Percentiles rank a stretch among this genome's conserved stretches.
Evolutionary conservation across 2,797 vertebrate species (phyloP).

Genomic region (Ambastaia sidthimunki): DNA sequence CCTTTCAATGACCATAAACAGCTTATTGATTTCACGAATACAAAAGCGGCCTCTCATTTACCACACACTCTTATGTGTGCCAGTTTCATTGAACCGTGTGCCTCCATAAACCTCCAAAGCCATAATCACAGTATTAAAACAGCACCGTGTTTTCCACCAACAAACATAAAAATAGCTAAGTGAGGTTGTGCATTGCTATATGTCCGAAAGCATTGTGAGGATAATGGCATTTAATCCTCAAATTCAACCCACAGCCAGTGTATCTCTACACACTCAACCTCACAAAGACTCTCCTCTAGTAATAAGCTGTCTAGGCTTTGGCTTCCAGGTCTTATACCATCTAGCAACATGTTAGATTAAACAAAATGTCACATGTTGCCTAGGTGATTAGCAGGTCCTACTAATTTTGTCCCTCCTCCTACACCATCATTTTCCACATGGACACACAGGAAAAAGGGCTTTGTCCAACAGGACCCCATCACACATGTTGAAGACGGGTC

Average conservation of each 20-base stretch:
- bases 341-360: slow-evolving; percentile 79
- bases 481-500: slow-evolving; percentile 75
- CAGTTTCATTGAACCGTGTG: slow-evolving; percentile 35
- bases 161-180: slow-evolving; percentile 57
- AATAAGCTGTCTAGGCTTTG: slow-evolving; percentile 69
- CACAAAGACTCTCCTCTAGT: slow-evolving; percentile 72
- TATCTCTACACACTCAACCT: slow-evolving; percentile 52
- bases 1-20: slow-evolving; percentile 72
- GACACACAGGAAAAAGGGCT: slow-evolving; percentile 79
- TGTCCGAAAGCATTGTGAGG: slow-evolving; percentile 65
- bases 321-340: slow-evolving; percentile 65
- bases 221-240: slow-evolving; percentile 73
- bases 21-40: slow-evolving; percentile 73
- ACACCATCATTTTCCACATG: slow-evolving; percentile 83
- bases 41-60: slow-evolving; percentile 58
- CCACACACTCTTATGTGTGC: slow-evolving; percentile 19
- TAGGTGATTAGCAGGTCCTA: slow-evolving; percentile 81
- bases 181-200: slow-evolving; percentile 61
- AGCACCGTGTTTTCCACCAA: slow-evolving; percentile 50
- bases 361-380: slow-evolving; percentile 81
- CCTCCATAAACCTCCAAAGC: slow-evolving; percentile 60
- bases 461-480: slow-evolving; percentile 75
- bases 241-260: slow-evolving; percentile 58
- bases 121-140: slow-evolving; percentile 57
- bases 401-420: slow-evolving; percentile 77